A percentile compares a stretch with the other conserved stretches of the same genome.
Evolutionary conservation across 2,888 invertebrate genomes (phyloP).

Genomic region (Eristalis pertinax): DNA sequence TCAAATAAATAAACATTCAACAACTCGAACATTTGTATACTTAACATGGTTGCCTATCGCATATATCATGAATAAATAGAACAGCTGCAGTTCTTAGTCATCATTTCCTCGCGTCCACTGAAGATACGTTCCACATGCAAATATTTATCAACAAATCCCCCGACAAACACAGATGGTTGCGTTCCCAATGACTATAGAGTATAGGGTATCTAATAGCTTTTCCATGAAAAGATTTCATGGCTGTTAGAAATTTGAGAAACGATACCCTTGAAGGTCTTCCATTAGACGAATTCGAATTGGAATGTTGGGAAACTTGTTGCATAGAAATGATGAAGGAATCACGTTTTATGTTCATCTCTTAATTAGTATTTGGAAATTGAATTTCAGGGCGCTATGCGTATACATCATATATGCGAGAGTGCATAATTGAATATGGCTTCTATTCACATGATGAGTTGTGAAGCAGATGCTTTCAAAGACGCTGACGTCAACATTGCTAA

Average conservation of each 20-base stretch:
- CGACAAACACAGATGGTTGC: conserved; percentile 58
- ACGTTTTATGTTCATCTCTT: conserved; percentile 28
- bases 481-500: too few species aligned
- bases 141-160: conserved; percentile 52
- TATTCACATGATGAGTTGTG: too few species aligned
- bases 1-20: background rate
- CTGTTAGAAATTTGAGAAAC: background rate
- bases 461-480: too few species aligned
- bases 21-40: conserved; percentile 7
- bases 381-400: background rate
- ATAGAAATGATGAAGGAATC: conserved; percentile 19
- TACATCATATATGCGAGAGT: background rate
- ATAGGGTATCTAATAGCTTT: conserved; percentile 12
- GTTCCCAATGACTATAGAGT: conserved; percentile 7
- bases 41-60: conserved; percentile 23
- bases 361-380: background rate
- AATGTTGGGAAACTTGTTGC: conserved; percentile 18
- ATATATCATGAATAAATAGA: conserved; percentile 40
- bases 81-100: conserved; percentile 69
- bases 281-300: background rate
- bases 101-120: conserved; percentile 9
- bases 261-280: background rate
- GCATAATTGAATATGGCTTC: too few species aligned
- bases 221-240: background rate
- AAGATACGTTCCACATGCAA: conserved; percentile 40